A percentile compares a stretch with the other conserved stretches of the same genome.
These are phyloP conservation scores for Goniozus legneri DNA, from an alignment of 1,140 invertebrate species.

Conservation along the genomic window DNA sequence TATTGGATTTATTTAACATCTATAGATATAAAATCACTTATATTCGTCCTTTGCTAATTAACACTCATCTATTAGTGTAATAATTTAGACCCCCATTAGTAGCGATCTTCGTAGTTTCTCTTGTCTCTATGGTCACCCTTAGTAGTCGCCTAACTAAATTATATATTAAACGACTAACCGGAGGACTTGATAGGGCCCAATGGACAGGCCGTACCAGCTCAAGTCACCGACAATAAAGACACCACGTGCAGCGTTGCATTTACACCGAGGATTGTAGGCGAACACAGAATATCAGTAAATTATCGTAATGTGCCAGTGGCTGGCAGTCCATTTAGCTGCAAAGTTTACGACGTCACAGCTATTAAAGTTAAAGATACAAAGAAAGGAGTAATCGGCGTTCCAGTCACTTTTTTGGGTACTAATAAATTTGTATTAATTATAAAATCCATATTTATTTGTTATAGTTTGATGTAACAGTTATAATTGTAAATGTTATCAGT, in stretches of 20 bases:
- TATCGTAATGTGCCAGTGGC: slow-evolving; percentile 74
- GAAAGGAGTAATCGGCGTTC: slow-evolving; percentile 85
- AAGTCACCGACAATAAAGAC: slow-evolving; percentile 74
- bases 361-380: slow-evolving; percentile 92
- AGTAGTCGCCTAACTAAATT: slow-evolving; percentile 40
- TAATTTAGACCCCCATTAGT: no score
- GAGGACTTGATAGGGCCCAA: slow-evolving; percentile 71
- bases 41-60: no score
- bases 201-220: slow-evolving; percentile 81
- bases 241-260: slow-evolving; percentile 83
- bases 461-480: slow-evolving; percentile 1
- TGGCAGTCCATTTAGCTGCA: slow-evolving; percentile 88
- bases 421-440: slow-evolving; percentile 1
- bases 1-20: no score
- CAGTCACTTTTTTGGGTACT: slow-evolving; percentile 90
- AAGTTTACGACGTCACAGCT: slow-evolving; percentile 91
- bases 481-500: slow-evolving; percentile 59
- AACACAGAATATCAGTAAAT: slow-evolving; percentile 84
- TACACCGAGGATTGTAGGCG: slow-evolving; percentile 80
- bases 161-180: slow-evolving; percentile 50
- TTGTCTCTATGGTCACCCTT: slow-evolving; percentile 23
- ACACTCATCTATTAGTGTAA: no score
- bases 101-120: no score
- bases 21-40: no score
- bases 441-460: neutral